A percentile compares a stretch with the other conserved stretches of the same genome.
phyloP scores from a whole-genome alignment of 2,797 vertebrate species.

The Mastacembelus armatus region DNA sequence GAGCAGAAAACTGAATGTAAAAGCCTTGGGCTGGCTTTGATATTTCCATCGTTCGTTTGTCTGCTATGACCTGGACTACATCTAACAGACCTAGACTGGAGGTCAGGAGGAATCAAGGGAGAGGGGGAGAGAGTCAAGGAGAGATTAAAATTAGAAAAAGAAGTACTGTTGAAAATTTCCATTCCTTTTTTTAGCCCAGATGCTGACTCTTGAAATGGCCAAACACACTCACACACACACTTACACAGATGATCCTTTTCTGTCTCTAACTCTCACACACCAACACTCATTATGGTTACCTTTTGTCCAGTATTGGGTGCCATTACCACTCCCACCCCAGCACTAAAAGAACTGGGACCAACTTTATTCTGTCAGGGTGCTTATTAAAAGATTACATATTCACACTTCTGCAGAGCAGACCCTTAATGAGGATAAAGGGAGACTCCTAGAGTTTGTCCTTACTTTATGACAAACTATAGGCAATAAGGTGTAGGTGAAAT shows the following conservation, averaged over 20 bases:
- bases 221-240: too few relatives aligned
- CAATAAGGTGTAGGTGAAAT: slow-evolving; percentile 61
- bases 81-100: slow-evolving; percentile 85
- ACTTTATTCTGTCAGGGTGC: slow-evolving; percentile 77
- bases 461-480: slow-evolving; percentile 77
- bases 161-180: slow-evolving; percentile 16
- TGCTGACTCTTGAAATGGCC: slow-evolving; percentile 16
- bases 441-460: slow-evolving; percentile 68
- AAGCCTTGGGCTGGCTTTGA: slow-evolving; percentile 86
- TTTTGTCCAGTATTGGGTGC: slow-evolving; percentile 67
- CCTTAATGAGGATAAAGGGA: slow-evolving; percentile 80
- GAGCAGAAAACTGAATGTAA: slow-evolving; percentile 81
- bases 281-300: slow-evolving; percentile 71
- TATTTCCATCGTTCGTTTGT: slow-evolving; percentile 82
- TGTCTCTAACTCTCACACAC: slow-evolving; percentile 11
- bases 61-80: slow-evolving; percentile 82
- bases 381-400: slow-evolving; percentile 85
- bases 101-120: slow-evolving; percentile 81
- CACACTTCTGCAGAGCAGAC: slow-evolving; percentile 78
- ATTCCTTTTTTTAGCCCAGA: slow-evolving; percentile 9
- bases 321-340: slow-evolving; percentile 73
- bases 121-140: slow-evolving; percentile 12
- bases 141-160: slow-evolving; percentile 26
- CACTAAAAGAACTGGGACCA: slow-evolving; percentile 75
- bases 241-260: too few relatives aligned